A percentile compares a stretch with the other conserved stretches of the same genome.
These are phyloP conservation scores for Platyrinchus mystaceus DNA, from an alignment of 2,797 vertebrate genomes.

Conservation along the genomic window DNA sequence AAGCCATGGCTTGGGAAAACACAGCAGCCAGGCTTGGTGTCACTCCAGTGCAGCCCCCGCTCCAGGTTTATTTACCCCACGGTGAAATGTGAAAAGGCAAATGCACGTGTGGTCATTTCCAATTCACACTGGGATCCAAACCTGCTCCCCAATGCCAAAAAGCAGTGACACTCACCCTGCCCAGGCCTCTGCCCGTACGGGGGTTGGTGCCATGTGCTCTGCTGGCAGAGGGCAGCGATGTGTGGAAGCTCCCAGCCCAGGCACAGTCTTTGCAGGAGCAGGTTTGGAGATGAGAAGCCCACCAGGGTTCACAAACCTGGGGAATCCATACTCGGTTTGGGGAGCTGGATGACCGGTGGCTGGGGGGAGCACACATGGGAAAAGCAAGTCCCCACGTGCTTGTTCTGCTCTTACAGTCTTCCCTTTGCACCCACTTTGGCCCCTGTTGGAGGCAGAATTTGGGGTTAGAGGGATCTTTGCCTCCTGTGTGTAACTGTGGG, in stretches of 20 bases:
- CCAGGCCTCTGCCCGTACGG: rapidly evolving
- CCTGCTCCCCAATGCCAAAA: rapidly evolving
- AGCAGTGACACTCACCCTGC: not conserved
- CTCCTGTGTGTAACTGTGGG: rapidly evolving
- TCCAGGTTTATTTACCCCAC: not conserved
- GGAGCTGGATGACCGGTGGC: rapidly evolving
- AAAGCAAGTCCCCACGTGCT: rapidly evolving
- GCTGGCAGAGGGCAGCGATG: rapidly evolving
- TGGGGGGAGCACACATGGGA: rapidly evolving
- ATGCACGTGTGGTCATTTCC: not conserved
- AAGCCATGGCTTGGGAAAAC: not conserved
- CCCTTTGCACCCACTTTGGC: not conserved
- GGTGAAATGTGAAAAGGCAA: not conserved
- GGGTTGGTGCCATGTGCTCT: rapidly evolving
- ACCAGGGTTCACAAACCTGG: not conserved
- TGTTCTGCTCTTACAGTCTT: not conserved
- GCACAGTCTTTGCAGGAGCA: rapidly evolving
- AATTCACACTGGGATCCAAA: not conserved
- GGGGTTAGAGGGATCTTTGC: not conserved
- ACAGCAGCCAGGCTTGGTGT: not conserved
- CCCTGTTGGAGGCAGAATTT: not conserved
- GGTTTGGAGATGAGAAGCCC: not conserved
- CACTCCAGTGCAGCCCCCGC: not conserved
- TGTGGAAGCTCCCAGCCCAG: not conserved
- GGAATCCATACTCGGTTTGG: not conserved